A percentile compares a stretch with the other conserved stretches of the same genome.
phyloP scores from a whole-genome alignment of 2,888 invertebrate genomes.

The Allophyes oxyacanthae region DNA sequence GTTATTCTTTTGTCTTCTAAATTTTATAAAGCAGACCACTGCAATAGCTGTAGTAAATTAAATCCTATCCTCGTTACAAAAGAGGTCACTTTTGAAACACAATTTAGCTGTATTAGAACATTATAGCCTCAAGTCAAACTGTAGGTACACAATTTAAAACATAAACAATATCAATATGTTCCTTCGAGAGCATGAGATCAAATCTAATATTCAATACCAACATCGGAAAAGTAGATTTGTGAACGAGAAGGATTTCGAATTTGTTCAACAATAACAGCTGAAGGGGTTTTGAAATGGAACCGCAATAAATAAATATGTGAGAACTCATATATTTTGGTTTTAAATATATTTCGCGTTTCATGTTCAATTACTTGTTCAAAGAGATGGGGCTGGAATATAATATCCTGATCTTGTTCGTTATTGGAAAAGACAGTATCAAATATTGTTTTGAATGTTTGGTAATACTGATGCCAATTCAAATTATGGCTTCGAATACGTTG shows the following conservation, averaged over 20 bases:
- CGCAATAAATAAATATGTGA: neutral
- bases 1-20: no score
- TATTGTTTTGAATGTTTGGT: no score
- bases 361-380: conserved; percentile 1
- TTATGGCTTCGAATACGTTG: neutral
- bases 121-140: no score
- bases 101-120: no score
- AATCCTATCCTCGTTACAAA: no score
- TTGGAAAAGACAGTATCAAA: neutral
- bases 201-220: neutral
- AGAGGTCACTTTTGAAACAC: no score
- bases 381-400: neutral
- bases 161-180: neutral
- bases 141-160: no score
- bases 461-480: neutral
- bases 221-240: neutral
- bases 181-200: neutral
- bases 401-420: neutral
- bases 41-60: no score
- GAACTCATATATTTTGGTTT: neutral
- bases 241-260: no score
- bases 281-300: neutral
- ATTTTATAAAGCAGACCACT: no score
- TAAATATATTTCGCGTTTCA: neutral
- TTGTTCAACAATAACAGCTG: no score